Evolutionary conservation across 1,140 invertebrate species (phyloP).

Genomic region (Drosophila tropicalis): DNA sequence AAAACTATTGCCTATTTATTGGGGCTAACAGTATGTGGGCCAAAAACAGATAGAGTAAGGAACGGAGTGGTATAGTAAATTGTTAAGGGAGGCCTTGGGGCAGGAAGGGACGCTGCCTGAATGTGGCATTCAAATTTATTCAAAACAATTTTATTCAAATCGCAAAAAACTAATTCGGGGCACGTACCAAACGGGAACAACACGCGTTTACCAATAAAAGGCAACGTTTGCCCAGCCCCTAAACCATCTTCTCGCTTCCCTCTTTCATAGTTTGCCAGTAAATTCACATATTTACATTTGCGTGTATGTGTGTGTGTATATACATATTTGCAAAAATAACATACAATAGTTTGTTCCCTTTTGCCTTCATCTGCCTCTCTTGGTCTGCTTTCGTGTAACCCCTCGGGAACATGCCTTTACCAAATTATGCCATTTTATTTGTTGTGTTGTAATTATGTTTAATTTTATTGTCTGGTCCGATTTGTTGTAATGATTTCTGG

Average conservation of each 20-base stretch:
- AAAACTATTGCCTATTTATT: slow-evolving; percentile 66
- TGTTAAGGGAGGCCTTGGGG: slow-evolving; percentile 8
- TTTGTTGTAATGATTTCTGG: slow-evolving; percentile 49
- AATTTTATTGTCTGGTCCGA: slow-evolving; percentile 64
- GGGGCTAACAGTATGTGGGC: slow-evolving; percentile 27
- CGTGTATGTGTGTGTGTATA: slow-evolving; percentile 35
- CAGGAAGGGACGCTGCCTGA: slow-evolving; percentile 17
- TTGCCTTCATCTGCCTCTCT: not conserved
- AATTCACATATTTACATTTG: slow-evolving; percentile 27
- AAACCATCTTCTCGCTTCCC: not conserved
- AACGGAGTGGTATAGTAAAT: slow-evolving; percentile 19
- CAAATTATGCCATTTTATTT: slow-evolving; percentile 67
- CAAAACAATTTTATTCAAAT: slow-evolving; percentile 80
- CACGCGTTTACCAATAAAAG: slow-evolving; percentile 70
- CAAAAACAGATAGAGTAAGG: slow-evolving; percentile 1
- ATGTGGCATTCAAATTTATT: slow-evolving; percentile 76
- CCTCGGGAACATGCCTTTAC: slow-evolving; percentile 59
- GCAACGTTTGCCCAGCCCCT: slow-evolving; percentile 33
- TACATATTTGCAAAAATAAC: slow-evolving; percentile 58
- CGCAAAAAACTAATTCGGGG: slow-evolving; percentile 78
- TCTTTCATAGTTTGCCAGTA: slow-evolving; percentile 25
- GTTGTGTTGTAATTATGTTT: slow-evolving; percentile 74
- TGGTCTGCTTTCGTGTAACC: slow-evolving; percentile 21
- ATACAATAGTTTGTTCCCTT: slow-evolving; percentile 45
- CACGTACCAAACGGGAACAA: slow-evolving; percentile 57